These are phyloP conservation scores for Glossophaga mutica DNA, from an alignment of 2,797 vertebrate species.

Conservation along the genomic window DNA sequence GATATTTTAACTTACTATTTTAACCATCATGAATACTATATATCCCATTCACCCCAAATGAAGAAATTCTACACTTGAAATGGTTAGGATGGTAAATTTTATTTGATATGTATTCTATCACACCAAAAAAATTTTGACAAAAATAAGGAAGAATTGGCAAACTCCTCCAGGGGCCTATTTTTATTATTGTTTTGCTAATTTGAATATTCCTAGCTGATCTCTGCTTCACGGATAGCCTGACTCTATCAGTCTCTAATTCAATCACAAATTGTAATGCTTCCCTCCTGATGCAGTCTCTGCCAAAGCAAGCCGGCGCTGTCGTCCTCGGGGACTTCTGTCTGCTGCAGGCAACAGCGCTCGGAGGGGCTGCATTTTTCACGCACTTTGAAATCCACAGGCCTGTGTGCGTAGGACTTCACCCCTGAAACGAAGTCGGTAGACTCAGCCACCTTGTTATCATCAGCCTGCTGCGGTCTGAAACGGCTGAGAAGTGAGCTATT, in stretches of 20 bases:
- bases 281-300: not conserved
- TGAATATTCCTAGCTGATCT: not conserved
- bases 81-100: not conserved
- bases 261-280: not conserved
- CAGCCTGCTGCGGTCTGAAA: no score
- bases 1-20: not conserved
- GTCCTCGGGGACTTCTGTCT: not conserved
- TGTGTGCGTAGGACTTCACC: not conserved
- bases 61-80: not conserved
- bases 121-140: not conserved
- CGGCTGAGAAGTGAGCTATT: not conserved
- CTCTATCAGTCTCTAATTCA: not conserved
- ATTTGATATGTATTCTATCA: not conserved
- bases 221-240: not conserved
- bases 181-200: not conserved
- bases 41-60: not conserved
- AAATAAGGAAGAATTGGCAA: not conserved
- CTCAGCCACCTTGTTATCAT: not conserved
- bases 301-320: accelerated
- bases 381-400: not conserved
- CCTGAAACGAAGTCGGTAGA: not conserved
- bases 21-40: not conserved
- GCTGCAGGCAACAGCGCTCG: accelerated
- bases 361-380: not conserved
- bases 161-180: not conserved